A percentile compares a stretch with the other conserved stretches of the same genome.
Conservation (phyloP, 1,140 invertebrate species). For the Saccostrea glomerata region DNA sequence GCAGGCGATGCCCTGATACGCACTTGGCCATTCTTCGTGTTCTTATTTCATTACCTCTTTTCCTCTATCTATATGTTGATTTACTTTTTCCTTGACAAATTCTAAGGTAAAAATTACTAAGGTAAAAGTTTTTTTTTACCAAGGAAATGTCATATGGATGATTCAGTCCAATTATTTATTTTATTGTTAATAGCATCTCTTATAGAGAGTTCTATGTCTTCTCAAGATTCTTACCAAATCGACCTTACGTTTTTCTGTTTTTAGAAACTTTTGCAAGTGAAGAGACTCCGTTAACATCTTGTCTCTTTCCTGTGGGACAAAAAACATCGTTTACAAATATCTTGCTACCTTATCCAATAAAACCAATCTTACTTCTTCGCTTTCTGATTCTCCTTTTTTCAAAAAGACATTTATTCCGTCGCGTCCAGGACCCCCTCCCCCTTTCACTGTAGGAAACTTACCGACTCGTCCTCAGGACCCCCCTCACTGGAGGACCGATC, state of each 20-base stretch:
- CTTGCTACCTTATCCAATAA: neutral
- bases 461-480: neutral
- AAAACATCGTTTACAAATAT: too few relatives aligned
- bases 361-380: neutral
- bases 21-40: neutral
- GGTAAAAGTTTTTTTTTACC: too few relatives aligned
- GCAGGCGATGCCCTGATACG: neutral
- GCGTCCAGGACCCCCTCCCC: neutral
- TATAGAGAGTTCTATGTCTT: too few relatives aligned
- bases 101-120: too few relatives aligned
- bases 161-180: too few relatives aligned
- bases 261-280: too few relatives aligned
- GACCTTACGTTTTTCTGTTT: too few relatives aligned
- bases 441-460: neutral
- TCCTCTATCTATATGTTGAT: neutral
- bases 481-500: conserved; percentile 1
- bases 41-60: neutral
- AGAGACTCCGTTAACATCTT: too few relatives aligned
- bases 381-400: neutral
- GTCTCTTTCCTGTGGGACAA: too few relatives aligned
- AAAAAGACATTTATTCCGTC: neutral
- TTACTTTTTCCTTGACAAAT: neutral
- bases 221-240: too few relatives aligned
- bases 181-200: too few relatives aligned
- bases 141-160: too few relatives aligned